Evolutionary conservation across 2,797 vertebrate species (phyloP), one percentile per base, ranked within the genome.

Genomic region (Nasua narica): DNA sequence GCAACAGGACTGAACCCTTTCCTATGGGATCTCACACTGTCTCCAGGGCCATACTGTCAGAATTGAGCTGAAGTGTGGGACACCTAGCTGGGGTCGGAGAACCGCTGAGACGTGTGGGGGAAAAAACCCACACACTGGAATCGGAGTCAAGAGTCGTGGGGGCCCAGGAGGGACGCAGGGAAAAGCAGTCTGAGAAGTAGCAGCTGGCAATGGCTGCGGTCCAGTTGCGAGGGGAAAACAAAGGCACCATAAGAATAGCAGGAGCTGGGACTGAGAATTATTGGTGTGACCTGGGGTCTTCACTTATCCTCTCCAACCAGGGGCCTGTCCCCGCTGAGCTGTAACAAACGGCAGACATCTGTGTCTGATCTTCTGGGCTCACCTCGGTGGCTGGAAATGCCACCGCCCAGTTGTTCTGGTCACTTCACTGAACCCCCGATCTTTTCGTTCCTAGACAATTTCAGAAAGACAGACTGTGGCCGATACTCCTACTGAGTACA

Each of bases 401-500:
- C 0, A 62, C 21, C 37, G 40, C 21, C 58, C 70, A 54, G 3
- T 46, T 46, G 56, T 54, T 79, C 97, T 92, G 91, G 29, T 70
- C 94, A 93, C 43, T 85, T 83, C 96, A 94, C 87, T 25, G 32
- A 96, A 97, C 70, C 93, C 16, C 86, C 90, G 96, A 91, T 90
- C 67, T 97, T 97, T 96, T 97, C 96, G 96, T 97, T 82, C n/a
- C n/a, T n/a, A n/a, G n/a, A n/a, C n/a, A n/a, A n/a, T n/a, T n/a
- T n/a, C n/a, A n/a, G n/a, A n/a, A n/a, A n/a, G n/a, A n/a, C n/a
- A n/a, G n/a, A n/a, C n/a, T n/a, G n/a, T n/a, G n/a, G n/a, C 94
- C 98, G 95, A 96, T 96, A 95, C 90, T 97, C 82, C 94, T 95
- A 69, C 92, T 74, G 25, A 76, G 21, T 85, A 76, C 96, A 94